Evolutionary conservation across 2,113 vertebrate species (phyloP), one percentile per base, ranked within the genome.

Genomic region (Solea solea): DNA sequence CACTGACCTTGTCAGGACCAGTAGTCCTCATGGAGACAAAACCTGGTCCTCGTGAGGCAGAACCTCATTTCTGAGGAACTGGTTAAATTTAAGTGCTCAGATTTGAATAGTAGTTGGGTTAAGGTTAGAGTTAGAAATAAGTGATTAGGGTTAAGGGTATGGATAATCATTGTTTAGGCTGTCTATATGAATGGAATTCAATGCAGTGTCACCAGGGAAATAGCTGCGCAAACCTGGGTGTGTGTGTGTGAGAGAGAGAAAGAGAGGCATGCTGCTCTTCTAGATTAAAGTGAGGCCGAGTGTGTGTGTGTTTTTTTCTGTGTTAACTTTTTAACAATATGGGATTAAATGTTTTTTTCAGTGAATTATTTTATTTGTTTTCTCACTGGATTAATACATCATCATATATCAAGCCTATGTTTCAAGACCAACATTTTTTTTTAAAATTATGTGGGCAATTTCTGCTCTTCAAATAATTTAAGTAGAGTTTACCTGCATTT

Each of bases 341-440:
- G 5, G 7, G 15, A 7, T 50, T 3, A 50, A 50, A 15, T 14
- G 15, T 49, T 15, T 57, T 67, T 72, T 0, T 64, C 40, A 72
- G 16, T 21, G 42, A 49, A 64, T 41, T 50, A 2, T 21, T 57
- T 13, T 52, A 2, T 53, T 0, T 69, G 5, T 25, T 7, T 54
- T 66, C 21, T 68, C 70, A 25, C 75, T 79, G 72, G 11, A 75
- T 12, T 12, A 74, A 56, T 28, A 42, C 21, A 21, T 21, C 21
- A 21, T 21, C 21, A 21, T 15, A 50, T n/a, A 49, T 50, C 5
- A 50, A 7, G n/a, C 3, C 5, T 50, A 50, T 8, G 12, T n/a
- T 66, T 39, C 45, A 68, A 48, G 45, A 48, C 8, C 14, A 48
- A 48, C 5, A 12, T 2, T 9, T 48, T 13, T 48, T 9, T 8